Base-by-base conservation (phyloP, 2,797 vertebrate genomes). In the Dipus sagitta region DNA sequence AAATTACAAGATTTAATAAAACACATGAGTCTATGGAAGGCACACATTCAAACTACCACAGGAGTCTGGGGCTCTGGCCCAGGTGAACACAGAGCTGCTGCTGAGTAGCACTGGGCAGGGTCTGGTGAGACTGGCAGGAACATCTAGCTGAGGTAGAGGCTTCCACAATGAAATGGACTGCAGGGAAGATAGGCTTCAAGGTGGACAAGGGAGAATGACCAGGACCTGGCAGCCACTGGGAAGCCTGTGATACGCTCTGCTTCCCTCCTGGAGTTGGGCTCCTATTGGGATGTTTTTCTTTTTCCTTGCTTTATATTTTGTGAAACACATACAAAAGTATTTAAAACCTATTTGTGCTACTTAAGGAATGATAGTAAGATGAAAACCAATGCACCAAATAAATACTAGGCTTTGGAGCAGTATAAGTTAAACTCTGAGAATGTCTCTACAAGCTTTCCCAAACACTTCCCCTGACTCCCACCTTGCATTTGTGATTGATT, bases 201-300 rank as follows among this genome's bases (percentile, higher is more conserved):
- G 15, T 18, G 11, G 15, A 5, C 1, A 3, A 26, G 18, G 58
- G 32, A 62, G 23, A 7, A 4, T 28, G 67, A 24, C 32, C 7
- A 12, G 24, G 9, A 24, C 2, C 0, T 34, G 14, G 18, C 10
- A 2, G 3, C 58, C 2, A 5, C 1, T 32, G 1, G 4, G 0
- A 47, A 81, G 32, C 14, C 7, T 3, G 15, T 23, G 13, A 88
- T 64, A 34, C 62, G 21, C 68, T 94, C 20, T n/a, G 32, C 23
- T 67, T 68, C 54, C n/a, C 9, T 38, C 58, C 58, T 42, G 8
- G 34, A 65, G 28, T 0, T 10, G 30, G 47, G 18, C 4, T 71
- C 17, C 54, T 20, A 42, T 0, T 10, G 13, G 24, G 71, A 58
- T 67, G 20, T 20, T 70, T 60, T n/a, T 1, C 30, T 82, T 65